Conservation (phyloP, 2,797 vertebrate species). For the Sphaeramia orbicularis region DNA sequence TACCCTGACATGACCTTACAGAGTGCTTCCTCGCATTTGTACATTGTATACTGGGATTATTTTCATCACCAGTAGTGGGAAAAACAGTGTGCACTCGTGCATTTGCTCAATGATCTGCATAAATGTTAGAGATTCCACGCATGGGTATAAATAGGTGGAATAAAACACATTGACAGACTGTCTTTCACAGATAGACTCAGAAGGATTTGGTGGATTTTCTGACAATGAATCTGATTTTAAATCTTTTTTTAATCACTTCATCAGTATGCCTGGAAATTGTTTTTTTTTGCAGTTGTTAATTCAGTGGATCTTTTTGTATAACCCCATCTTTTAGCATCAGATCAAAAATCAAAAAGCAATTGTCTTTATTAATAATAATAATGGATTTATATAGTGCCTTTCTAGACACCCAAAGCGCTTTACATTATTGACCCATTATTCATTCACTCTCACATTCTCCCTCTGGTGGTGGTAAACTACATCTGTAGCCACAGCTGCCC, state of each 20-base stretch:
- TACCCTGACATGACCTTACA: constrained; percentile 2
- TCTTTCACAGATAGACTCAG: constrained; percentile 10
- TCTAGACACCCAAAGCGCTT: too few species aligned
- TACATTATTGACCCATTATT: too few species aligned
- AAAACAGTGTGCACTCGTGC: background rate
- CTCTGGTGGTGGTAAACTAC: too few species aligned
- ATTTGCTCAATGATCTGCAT: constrained; percentile 21
- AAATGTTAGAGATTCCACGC: background rate
- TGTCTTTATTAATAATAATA: too few species aligned
- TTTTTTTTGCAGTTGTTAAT: background rate
- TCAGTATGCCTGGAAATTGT: constrained; percentile 12
- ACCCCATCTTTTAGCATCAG: background rate
- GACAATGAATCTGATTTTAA: constrained; percentile 15
- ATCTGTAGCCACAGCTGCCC: too few species aligned
- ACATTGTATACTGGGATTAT: constrained; percentile 15
- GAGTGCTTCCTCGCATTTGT: constrained; percentile 3
- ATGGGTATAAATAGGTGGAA: background rate
- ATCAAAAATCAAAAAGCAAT: background rate
- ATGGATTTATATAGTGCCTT: too few species aligned
- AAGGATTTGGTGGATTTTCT: constrained; percentile 19
- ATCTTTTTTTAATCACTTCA: background rate
- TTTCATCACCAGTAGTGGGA: background rate
- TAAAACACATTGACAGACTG: constrained; percentile 5
- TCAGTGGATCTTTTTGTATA: background rate
- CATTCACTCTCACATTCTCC: too few species aligned